phyloP scores from a whole-genome alignment of 1,140 invertebrate species.

The Temnothorax curvispinosus region DNA sequence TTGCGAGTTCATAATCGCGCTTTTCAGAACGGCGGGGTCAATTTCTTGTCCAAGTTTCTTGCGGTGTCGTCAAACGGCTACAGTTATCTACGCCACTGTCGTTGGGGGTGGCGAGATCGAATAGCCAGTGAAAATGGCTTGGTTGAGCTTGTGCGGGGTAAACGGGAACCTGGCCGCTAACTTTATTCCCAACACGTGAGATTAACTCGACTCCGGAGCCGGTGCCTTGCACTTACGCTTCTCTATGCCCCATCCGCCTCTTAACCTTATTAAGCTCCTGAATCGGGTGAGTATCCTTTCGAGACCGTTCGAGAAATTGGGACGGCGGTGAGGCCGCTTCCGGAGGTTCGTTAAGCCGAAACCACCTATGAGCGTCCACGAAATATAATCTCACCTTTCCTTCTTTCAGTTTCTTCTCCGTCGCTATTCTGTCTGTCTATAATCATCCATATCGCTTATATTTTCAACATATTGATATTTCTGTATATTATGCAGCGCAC shows the following conservation, averaged over 20 bases:
- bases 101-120: slow-evolving; percentile 55
- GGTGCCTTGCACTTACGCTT: slow-evolving; percentile 66
- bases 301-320: slow-evolving; percentile 78
- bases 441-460: not conserved
- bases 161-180: slow-evolving; percentile 70
- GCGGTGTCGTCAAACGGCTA: slow-evolving; percentile 29
- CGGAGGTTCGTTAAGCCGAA: slow-evolving; percentile 78
- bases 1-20: slow-evolving; percentile 15
- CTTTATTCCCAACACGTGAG: slow-evolving; percentile 79
- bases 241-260: slow-evolving; percentile 43
- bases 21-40: not conserved
- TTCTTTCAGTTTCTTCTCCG: not conserved
- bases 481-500: not conserved
- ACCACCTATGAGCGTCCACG: slow-evolving; percentile 67
- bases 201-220: slow-evolving; percentile 72
- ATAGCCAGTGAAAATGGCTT: slow-evolving; percentile 73
- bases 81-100: slow-evolving; percentile 6
- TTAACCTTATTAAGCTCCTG: slow-evolving; percentile 77
- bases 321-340: slow-evolving; percentile 72
- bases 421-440: not conserved
- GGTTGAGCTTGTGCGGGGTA: slow-evolving; percentile 62
- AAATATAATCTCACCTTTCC: slow-evolving; percentile 64
- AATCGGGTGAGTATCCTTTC: slow-evolving; percentile 74
- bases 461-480: not conserved
- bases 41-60: slow-evolving; percentile 62